Evolutionary conservation across 2,113 vertebrate genomes (phyloP), one percentile per base, ranked within the genome.

Genomic region (Dolichotis patagonum): DNA sequence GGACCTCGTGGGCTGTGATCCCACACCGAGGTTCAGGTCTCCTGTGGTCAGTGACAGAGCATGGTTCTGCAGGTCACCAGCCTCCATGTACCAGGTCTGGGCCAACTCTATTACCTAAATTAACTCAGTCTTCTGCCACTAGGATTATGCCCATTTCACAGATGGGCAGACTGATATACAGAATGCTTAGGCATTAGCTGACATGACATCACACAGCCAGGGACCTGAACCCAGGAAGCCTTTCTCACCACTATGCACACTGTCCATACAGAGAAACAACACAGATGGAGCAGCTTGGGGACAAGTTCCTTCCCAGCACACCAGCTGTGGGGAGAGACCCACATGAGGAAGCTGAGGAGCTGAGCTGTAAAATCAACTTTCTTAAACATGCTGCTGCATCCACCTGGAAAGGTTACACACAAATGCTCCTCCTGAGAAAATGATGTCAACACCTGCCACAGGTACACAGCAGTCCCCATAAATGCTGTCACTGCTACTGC

Each of bases 271-370:
- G 35, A 75, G 35, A 19, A 7, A 24, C 0, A 0, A 9, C 5
- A 32, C 4, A 11, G 2, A 6, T 19, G 35, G 58, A 24, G 3
- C 1, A 0, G 54, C 80, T 30, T 38, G n/a, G 63, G 20, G 2
- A 46, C 41, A 20, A 38, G 67, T 30, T 41, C 38, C 26, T 49
- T 14, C 58, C 58, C 54, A 54, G 46, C 20, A 46, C 7, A 10
- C 35, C 16, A 14, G 80, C 63, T 19, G 5, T 10, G 28, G 77
- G 35, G 26, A 54, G 0, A 3, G 30, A 49, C 1, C 38, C 24
- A 30, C 41, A 7, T 1, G 30, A 67, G 77, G n/a, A 63, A 28
- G n/a, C 0, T 0, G 49, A 52, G 24, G 26, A 73, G 17, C 32
- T 43, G 24, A 73, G 17, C 28, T 43, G 24, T 62, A 91, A 32